A percentile compares a stretch with the other conserved stretches of the same genome.
Evolutionary conservation across 2,888 invertebrate genomes (phyloP).

Genomic region (Sacculina carcini): DNA sequence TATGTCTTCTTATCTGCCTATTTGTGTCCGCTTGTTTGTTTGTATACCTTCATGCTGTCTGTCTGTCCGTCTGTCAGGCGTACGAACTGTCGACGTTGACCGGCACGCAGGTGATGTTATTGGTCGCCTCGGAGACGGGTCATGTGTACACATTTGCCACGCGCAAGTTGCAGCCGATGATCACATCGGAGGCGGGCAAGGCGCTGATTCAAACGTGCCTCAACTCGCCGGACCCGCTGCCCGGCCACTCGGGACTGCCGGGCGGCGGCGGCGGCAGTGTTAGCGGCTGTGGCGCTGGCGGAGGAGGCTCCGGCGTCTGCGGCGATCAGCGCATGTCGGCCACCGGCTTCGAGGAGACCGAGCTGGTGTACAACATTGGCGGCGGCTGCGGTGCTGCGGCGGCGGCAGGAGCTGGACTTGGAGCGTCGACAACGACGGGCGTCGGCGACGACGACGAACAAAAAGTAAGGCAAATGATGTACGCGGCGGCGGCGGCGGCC

Average conservation of each 20-base stretch:
- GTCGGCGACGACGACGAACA: conserved; percentile 81
- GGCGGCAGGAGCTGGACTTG: conserved; percentile 9
- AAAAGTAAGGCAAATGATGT: conserved; percentile 92
- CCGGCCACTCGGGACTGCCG: conserved; percentile 19
- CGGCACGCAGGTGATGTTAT: conserved; percentile 96
- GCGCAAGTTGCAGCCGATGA: conserved; percentile 94
- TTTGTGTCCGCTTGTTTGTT: background rate
- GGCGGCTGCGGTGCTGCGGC: conserved; percentile 17
- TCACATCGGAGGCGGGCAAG: conserved; percentile 75
- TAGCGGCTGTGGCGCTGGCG: too few species aligned
- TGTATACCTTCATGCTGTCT: background rate
- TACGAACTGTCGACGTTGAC: conserved; percentile 96
- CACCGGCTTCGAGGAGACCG: conserved; percentile 93
- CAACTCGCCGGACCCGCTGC: conserved; percentile 67
- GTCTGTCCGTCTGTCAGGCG: conserved; percentile 38
- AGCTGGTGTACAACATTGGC: conserved; percentile 59
- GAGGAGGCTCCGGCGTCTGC: conserved; percentile 26
- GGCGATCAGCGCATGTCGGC: conserved; percentile 87
- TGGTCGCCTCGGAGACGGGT: conserved; percentile 95
- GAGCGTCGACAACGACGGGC: conserved; percentile 22
- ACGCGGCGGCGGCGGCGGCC: conserved; percentile 34
- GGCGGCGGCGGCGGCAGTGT: too few species aligned
- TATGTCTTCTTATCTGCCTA: background rate
- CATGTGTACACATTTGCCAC: conserved; percentile 99
- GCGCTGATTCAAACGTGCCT: conserved; percentile 94